Percentiles rank a stretch among this genome's conserved stretches.
phyloP scores from a whole-genome alignment of 2,113 vertebrate genomes.

The Gallinago media region DNA sequence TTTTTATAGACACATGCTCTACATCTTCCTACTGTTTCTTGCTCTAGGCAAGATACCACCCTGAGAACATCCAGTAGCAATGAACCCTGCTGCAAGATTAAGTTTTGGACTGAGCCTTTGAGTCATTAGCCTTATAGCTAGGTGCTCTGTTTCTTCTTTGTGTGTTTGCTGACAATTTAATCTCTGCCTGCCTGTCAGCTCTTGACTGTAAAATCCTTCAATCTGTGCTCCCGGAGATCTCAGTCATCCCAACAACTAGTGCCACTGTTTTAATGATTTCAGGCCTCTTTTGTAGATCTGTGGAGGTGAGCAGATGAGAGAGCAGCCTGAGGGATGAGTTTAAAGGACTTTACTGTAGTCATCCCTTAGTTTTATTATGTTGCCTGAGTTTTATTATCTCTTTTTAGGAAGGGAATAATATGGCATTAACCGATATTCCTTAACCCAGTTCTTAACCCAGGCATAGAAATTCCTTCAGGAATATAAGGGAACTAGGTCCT shows the following conservation, averaged over 20 bases:
- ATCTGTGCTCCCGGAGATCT: neutral
- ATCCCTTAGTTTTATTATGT: neutral
- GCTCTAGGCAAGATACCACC: neutral
- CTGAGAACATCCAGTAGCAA: neutral
- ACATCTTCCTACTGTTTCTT: neutral
- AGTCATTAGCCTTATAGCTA: neutral
- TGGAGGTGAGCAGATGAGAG: neutral
- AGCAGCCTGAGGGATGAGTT: neutral
- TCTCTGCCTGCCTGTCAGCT: neutral
- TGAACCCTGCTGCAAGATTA: neutral
- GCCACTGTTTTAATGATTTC: neutral
- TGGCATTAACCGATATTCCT: neutral
- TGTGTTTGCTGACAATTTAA: neutral
- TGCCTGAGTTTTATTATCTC: neutral
- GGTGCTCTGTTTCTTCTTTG: neutral
- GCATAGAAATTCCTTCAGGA: neutral
- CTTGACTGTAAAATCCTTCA: neutral
- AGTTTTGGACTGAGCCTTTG: neutral
- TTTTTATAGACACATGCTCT: neutral
- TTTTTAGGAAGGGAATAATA: neutral
- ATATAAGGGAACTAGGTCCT: neutral
- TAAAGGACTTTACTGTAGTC: neutral
- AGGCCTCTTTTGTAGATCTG: neutral
- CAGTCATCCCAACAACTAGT: neutral
- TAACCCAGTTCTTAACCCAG: neutral